Evolutionary conservation across 1,140 invertebrate genomes (phyloP).

Genomic region (Drosophila punjabiensis): DNA sequence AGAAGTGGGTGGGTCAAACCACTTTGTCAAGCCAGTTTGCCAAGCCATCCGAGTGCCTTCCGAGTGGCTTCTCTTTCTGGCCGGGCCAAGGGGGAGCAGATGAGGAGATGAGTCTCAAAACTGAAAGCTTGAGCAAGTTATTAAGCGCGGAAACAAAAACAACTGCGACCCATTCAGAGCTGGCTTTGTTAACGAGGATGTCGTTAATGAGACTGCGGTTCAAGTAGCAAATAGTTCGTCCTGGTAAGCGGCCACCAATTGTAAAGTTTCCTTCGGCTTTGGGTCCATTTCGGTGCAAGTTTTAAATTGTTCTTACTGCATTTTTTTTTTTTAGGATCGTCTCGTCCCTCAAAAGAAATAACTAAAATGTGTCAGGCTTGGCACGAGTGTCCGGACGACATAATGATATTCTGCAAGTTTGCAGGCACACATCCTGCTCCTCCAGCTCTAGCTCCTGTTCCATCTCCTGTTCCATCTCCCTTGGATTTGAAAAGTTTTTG

Average conservation of each 20-base stretch:
- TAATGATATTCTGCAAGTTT: slow-evolving; percentile 47
- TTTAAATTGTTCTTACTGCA: slow-evolving; percentile 4
- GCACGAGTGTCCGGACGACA: slow-evolving; percentile 14
- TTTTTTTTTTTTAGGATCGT: neutral
- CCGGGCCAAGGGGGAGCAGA: slow-evolving; percentile 8
- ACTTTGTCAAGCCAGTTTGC: slow-evolving; percentile 31
- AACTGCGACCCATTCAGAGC: slow-evolving; percentile 46
- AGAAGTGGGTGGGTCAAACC: slow-evolving; percentile 2
- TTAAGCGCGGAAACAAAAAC: slow-evolving; percentile 48
- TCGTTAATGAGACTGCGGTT: slow-evolving; percentile 50
- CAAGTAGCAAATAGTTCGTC: slow-evolving; percentile 39
- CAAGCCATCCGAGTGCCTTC: slow-evolving; percentile 15
- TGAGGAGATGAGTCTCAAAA: slow-evolving; percentile 22
- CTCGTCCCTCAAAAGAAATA: slow-evolving; percentile 7
- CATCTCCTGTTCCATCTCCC: no score
- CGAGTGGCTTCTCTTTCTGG: slow-evolving; percentile 21
- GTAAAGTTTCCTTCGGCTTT: slow-evolving; percentile 6
- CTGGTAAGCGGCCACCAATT: slow-evolving; percentile 23
- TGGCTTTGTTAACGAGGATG: slow-evolving; percentile 54
- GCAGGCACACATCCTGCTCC: slow-evolving; percentile 24
- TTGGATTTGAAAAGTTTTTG: slow-evolving; percentile 47
- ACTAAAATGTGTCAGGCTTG: slow-evolving; percentile 15
- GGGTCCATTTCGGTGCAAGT: slow-evolving; percentile 13
- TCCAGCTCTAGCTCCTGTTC: neutral
- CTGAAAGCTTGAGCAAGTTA: slow-evolving; percentile 46